Evolutionary conservation across 2,113 vertebrate species (phyloP).

Genomic region (Onychorhynchus coronatus): DNA sequence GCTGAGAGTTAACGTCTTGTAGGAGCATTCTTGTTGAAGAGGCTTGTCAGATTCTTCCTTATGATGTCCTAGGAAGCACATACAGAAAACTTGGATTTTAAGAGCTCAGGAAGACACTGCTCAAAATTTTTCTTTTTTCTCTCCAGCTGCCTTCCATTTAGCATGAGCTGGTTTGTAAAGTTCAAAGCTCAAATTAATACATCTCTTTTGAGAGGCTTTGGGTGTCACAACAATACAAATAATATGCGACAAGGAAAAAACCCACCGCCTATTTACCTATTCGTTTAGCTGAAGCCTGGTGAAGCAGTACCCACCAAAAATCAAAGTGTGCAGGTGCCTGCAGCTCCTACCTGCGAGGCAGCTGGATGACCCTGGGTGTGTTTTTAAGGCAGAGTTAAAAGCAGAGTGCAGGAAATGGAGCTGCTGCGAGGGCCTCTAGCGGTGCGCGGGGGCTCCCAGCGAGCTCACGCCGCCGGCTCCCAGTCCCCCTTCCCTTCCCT

Average conservation of each 20-base stretch:
- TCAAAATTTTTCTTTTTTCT: not conserved
- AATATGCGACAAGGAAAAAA: not conserved
- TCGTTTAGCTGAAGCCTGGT: not conserved
- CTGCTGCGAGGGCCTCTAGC: constrained; percentile 53
- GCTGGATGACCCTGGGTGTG: not conserved
- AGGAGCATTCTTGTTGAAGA: not conserved
- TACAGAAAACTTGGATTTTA: not conserved
- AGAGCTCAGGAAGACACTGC: not conserved
- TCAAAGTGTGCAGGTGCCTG: not conserved
- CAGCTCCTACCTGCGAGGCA: not conserved
- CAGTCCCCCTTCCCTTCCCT: not conserved
- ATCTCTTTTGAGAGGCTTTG: not conserved
- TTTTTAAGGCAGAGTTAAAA: not conserved
- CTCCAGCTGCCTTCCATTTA: not conserved
- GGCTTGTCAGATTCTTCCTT: not conserved
- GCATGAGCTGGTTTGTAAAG: not conserved
- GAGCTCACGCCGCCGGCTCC: not conserved
- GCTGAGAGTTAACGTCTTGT: not conserved
- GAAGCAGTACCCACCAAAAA: not conserved
- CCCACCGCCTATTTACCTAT: rapidly evolving
- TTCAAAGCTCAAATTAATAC: not conserved
- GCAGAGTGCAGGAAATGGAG: not conserved
- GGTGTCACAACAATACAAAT: not conserved
- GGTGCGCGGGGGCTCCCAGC: not conserved
- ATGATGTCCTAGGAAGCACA: not conserved